phyloP scores from a whole-genome alignment of 2,113 vertebrate species.

The Chascanopsetta lugubris region DNA sequence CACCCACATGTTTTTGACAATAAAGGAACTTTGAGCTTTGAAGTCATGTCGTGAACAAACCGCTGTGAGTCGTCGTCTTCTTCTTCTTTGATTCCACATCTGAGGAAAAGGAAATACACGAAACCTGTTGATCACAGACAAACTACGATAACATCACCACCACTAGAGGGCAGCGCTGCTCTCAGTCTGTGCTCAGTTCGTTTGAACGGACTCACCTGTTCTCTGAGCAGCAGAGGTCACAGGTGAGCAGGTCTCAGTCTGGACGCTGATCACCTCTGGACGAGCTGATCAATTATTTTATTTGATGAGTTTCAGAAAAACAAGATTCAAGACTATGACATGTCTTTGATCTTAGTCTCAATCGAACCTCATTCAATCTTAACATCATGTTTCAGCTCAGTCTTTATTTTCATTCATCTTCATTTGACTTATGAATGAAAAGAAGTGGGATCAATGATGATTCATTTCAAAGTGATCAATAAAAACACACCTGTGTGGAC shows the following conservation, averaged over 20 bases:
- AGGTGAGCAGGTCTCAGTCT: neutral
- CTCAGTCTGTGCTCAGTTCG: no score
- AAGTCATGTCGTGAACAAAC: conserved; percentile 26
- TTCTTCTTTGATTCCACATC: conserved; percentile 32
- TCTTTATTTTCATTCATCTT: neutral
- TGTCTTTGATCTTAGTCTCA: neutral
- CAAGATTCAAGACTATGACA: neutral
- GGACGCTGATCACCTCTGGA: neutral
- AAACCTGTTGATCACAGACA: no score
- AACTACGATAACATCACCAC: no score
- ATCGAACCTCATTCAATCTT: neutral
- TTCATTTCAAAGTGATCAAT: no score
- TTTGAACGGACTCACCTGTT: conserved; percentile 23
- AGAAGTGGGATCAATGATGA: no score
- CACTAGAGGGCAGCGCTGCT: no score
- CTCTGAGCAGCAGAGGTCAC: neutral
- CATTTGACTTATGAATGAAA: no score
- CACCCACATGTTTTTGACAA: no score
- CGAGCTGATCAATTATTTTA: conserved; percentile 5
- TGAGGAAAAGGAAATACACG: conserved; percentile 9
- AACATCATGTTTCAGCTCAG: no score
- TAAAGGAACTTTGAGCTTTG: no score
- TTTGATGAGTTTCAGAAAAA: neutral
- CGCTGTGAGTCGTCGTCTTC: conserved; percentile 31
- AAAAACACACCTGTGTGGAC: conserved; percentile 35